Percentiles rank a stretch among this genome's conserved stretches.
phyloP scores from a whole-genome alignment of 2,888 invertebrate species.

The Eupithecia vulgata region DNA sequence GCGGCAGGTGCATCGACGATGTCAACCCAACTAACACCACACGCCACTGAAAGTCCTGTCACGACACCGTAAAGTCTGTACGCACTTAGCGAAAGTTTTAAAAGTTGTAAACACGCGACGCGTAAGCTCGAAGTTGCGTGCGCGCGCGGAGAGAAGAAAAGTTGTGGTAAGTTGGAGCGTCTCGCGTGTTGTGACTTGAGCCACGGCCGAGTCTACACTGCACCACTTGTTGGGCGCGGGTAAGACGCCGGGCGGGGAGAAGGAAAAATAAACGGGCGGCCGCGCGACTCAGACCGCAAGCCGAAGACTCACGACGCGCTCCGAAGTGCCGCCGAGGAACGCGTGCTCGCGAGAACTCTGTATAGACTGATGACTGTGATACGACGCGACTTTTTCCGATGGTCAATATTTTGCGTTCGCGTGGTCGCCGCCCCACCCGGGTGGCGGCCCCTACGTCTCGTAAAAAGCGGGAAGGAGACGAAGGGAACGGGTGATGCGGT shows the following conservation, averaged over 20 bases:
- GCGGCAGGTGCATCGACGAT: conserved; percentile 88
- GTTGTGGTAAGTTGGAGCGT: conserved; percentile 78
- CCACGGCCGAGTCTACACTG: conserved; percentile 65
- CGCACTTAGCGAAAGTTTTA: conserved; percentile 71
- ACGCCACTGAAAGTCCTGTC: conserved; percentile 74
- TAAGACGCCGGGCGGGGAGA: conserved; percentile 79
- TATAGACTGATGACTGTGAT: conserved; percentile 85
- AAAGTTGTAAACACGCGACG: conserved; percentile 71
- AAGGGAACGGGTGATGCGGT: conserved; percentile 77
- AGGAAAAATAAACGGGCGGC: conserved; percentile 75
- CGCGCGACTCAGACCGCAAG: conserved; percentile 74
- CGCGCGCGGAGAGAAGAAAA: conserved; percentile 74
- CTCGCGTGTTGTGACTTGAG: conserved; percentile 75
- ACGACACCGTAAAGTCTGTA: conserved; percentile 64
- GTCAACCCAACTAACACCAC: conserved; percentile 68
- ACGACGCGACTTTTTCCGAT: conserved; percentile 85
- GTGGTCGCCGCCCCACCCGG: conserved; percentile 82
- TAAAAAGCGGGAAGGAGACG: conserved; percentile 85
- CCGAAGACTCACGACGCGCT: conserved; percentile 81
- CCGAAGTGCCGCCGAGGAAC: conserved; percentile 77
- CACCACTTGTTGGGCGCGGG: conserved; percentile 81
- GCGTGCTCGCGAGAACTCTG: conserved; percentile 80
- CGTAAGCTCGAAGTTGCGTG: conserved; percentile 58
- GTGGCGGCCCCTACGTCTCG: conserved; percentile 83
- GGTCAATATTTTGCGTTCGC: conserved; percentile 85